These are phyloP conservation scores for Sternotherus odoratus DNA, from an alignment of 2,797 vertebrate genomes.

Conservation along the genomic window DNA sequence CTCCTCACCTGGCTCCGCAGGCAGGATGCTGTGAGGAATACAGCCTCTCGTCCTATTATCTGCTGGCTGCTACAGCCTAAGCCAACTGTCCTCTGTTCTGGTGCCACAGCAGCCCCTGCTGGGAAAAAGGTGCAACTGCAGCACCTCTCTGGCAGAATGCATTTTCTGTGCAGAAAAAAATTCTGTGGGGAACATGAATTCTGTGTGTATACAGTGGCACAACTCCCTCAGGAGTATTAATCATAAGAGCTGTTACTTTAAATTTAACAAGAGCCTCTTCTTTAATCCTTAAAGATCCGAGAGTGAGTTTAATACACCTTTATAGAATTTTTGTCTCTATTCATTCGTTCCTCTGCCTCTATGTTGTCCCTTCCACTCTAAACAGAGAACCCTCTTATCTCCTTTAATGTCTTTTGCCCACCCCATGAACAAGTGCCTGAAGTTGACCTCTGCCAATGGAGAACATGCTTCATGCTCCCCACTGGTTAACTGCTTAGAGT, in stretches of 20 bases:
- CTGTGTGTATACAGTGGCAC: too few species aligned
- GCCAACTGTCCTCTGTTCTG: too few species aligned
- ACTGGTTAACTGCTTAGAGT: background rate
- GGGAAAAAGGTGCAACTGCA: too few species aligned
- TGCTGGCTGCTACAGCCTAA: too few species aligned
- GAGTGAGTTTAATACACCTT: background rate
- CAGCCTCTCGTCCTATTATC: too few species aligned
- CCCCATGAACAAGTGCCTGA: background rate
- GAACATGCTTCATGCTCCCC: background rate
- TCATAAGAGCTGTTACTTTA: background rate
- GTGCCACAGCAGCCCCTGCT: too few species aligned
- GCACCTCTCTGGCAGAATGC: too few species aligned
- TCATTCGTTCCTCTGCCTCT: background rate
- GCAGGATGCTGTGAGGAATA: too few species aligned
- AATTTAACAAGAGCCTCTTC: background rate
- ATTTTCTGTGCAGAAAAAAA: too few species aligned
- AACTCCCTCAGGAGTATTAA: too few species aligned
- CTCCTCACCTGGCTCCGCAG: too few species aligned
- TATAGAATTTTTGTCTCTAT: background rate
- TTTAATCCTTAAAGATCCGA: conserved; percentile 12
- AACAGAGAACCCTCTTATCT: conserved; percentile 27
- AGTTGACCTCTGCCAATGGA: background rate
- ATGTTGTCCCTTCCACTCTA: conserved; percentile 7
- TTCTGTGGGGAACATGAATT: too few species aligned
- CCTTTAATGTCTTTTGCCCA: conserved; percentile 29